Evolutionary conservation across 1,140 invertebrate genomes (phyloP).

Genomic region (Cotesia vestalis): DNA sequence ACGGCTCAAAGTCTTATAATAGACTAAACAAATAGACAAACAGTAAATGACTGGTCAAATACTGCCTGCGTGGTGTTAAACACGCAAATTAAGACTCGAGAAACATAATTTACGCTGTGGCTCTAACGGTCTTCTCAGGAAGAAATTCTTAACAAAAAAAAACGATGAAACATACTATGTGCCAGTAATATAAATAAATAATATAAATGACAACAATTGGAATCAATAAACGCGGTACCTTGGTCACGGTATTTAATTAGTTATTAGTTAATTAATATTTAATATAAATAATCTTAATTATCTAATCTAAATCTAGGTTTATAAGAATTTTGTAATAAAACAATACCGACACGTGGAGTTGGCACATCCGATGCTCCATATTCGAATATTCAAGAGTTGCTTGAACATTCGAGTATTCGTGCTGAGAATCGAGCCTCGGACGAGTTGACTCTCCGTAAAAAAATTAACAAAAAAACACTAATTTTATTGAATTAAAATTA

Average conservation of each 20-base stretch:
- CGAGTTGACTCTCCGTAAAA: slow-evolving; percentile 43
- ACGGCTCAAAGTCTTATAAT: background rate
- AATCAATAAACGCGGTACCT: too few relatives aligned
- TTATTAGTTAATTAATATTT: too few relatives aligned
- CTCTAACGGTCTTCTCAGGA: background rate
- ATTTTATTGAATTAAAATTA: background rate
- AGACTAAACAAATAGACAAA: background rate
- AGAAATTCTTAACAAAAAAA: background rate
- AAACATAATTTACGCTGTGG: slow-evolving; percentile 49
- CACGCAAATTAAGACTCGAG: slow-evolving; percentile 53
- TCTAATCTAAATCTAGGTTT: too few relatives aligned
- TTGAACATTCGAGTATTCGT: slow-evolving; percentile 64
- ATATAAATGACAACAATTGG: too few relatives aligned
- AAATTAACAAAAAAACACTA: slow-evolving; percentile 37
- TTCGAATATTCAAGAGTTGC: slow-evolving; percentile 63
- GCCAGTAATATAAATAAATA: too few relatives aligned
- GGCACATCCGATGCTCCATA: slow-evolving; percentile 55
- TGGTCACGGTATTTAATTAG: too few relatives aligned
- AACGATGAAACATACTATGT: too few relatives aligned
- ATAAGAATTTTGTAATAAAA: slow-evolving; percentile 15
- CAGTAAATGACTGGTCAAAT: slow-evolving; percentile 16
- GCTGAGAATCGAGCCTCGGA: slow-evolving; percentile 59
- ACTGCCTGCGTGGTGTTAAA: slow-evolving; percentile 38
- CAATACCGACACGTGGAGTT: slow-evolving; percentile 28
- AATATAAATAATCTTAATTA: too few relatives aligned